These are phyloP conservation scores for Myioborus melanocephalus DNA, from an alignment of 2,797 vertebrate species.

Conservation along the genomic window DNA sequence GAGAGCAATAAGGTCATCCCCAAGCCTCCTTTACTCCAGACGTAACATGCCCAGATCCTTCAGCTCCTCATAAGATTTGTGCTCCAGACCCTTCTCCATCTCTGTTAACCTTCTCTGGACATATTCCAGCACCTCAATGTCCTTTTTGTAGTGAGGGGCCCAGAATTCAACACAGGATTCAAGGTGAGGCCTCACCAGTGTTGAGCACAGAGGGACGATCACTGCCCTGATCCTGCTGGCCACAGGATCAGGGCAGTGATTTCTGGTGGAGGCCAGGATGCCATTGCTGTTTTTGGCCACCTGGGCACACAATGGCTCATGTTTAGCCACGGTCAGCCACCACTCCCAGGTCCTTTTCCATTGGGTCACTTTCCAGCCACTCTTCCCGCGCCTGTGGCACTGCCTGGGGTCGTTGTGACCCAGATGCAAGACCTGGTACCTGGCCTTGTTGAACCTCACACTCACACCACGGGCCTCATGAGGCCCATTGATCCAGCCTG, in stretches of 20 bases:
- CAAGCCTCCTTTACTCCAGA: not conserved
- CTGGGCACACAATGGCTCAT: not conserved
- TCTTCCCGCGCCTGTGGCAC: not conserved
- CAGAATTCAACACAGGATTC: not conserved
- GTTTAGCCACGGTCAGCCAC: not conserved
- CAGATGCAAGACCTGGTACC: rapidly evolving
- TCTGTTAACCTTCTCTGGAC: not conserved
- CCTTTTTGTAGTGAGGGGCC: not conserved
- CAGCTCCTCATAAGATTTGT: not conserved
- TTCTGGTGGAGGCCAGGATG: not conserved
- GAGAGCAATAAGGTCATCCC: no score
- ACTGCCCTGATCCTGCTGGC: not conserved
- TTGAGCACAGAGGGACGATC: rapidly evolving
- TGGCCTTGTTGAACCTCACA: not conserved
- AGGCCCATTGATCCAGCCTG: not conserved
- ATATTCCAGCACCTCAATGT: rapidly evolving
- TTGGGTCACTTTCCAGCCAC: rapidly evolving
- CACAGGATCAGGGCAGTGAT: not conserved
- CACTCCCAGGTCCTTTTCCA: rapidly evolving
- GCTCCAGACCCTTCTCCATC: not conserved
- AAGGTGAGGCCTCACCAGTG: rapidly evolving
- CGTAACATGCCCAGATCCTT: not conserved
- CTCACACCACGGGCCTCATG: not conserved
- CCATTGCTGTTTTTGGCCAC: rapidly evolving
- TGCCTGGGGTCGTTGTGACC: not conserved